Percentiles rank a stretch among this genome's conserved stretches.
Evolutionary conservation across 2,113 vertebrate genomes (phyloP).

Genomic region (Nibea albiflora): DNA sequence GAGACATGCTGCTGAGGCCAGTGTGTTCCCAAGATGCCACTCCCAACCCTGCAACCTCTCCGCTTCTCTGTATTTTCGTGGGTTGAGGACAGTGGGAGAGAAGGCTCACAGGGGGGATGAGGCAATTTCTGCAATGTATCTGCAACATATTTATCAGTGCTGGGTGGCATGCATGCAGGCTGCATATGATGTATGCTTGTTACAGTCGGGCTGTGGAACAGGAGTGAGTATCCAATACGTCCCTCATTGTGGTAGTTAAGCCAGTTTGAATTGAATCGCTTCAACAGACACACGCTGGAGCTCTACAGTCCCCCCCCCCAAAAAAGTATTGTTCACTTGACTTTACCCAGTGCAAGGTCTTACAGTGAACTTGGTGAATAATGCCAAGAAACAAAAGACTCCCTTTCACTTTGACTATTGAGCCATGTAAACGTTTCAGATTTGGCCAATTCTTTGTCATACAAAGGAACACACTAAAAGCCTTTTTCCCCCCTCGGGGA

Average conservation of each 20-base stretch:
- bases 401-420: conserved; percentile 61
- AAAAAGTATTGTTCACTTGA: conserved; percentile 30
- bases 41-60: conserved; percentile 67
- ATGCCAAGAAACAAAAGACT: conserved; percentile 58
- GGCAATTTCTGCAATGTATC: conserved; percentile 78
- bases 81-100: conserved; percentile 61
- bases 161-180: conserved; percentile 51
- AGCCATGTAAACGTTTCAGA: conserved; percentile 66
- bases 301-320: background rate
- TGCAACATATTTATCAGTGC: conserved; percentile 75
- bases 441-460: conserved; percentile 67
- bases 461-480: conserved; percentile 59
- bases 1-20: conserved; percentile 77
- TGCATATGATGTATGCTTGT: conserved; percentile 47
- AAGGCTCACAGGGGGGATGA: conserved; percentile 70
- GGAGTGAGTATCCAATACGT: conserved; percentile 26
- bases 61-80: conserved; percentile 54
- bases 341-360: conserved; percentile 50
- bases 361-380: conserved; percentile 44
- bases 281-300: conserved; percentile 19
- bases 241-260: conserved; percentile 21
- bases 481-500: conserved; percentile 15
- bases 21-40: conserved; percentile 67
- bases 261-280: conserved; percentile 34
- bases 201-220: conserved; percentile 26